A percentile compares a stretch with the other conserved stretches of the same genome.
phyloP scores from a whole-genome alignment of 2,113 vertebrate species.

The Trachemys scripta region DNA sequence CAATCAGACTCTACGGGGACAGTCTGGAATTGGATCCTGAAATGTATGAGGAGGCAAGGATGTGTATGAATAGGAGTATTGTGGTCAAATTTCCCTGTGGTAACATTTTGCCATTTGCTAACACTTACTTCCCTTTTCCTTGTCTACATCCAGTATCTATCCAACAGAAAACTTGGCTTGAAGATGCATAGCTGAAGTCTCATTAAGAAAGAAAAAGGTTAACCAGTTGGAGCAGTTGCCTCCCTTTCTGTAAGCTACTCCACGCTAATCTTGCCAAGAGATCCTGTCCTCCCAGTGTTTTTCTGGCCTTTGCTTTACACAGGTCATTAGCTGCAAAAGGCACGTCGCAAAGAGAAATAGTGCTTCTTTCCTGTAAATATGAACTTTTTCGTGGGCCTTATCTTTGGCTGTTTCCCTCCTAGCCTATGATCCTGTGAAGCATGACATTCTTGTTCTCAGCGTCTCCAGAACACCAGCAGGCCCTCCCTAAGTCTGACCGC shows the following conservation, averaged over 20 bases:
- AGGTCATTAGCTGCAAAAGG: neutral
- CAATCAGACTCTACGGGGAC: accelerated
- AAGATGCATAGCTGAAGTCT: neutral
- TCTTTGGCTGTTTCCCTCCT: neutral
- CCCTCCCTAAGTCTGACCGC: accelerated
- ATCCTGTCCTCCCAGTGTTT: neutral
- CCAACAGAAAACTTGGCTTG: neutral
- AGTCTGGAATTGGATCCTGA: neutral
- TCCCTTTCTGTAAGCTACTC: neutral
- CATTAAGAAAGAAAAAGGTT: accelerated
- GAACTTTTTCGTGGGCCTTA: neutral
- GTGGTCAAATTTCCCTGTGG: neutral
- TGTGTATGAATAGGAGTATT: accelerated
- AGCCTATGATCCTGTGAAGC: too few species aligned
- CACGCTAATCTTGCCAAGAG: neutral
- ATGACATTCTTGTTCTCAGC: too few species aligned
- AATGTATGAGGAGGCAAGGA: accelerated
- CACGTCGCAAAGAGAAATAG: neutral
- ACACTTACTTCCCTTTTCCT: neutral
- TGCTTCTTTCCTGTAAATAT: neutral
- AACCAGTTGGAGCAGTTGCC: accelerated
- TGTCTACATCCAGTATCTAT: accelerated
- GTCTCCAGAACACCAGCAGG: neutral
- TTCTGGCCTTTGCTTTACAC: slow-evolving; percentile 29
- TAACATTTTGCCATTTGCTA: neutral